These are phyloP conservation scores for Drosophila monieri DNA, from an alignment of 2,888 invertebrate species.

Conservation along the genomic window DNA sequence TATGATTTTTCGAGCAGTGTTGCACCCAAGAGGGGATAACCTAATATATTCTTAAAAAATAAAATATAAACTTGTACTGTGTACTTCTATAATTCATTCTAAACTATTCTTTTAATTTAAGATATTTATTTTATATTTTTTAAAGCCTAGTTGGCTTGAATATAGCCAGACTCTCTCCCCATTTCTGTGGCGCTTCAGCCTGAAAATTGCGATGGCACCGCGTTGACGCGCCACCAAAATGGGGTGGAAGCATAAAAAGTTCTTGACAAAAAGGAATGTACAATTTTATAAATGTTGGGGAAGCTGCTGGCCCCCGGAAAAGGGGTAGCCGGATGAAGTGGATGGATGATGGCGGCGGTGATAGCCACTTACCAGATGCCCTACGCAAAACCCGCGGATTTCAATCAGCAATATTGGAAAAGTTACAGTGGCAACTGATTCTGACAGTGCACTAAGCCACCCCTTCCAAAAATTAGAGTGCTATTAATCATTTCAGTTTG, in stretches of 20 bases:
- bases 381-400: constrained; percentile 22
- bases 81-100: neutral
- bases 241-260: constrained; percentile 41
- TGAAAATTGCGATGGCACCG: constrained; percentile 19
- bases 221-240: constrained; percentile 46
- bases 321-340: constrained; percentile 9
- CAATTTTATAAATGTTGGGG: constrained; percentile 46
- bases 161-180: neutral
- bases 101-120: neutral
- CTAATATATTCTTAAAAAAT: neutral
- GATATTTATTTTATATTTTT: neutral
- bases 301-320: constrained; percentile 17
- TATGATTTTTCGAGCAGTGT: constrained; percentile 23
- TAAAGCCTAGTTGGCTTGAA: neutral
- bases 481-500: constrained; percentile 34
- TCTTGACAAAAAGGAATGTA: constrained; percentile 42
- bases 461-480: constrained; percentile 6
- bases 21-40: neutral
- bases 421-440: constrained; percentile 30
- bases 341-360: constrained; percentile 13
- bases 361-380: constrained; percentile 42
- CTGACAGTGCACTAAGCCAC: constrained; percentile 21
- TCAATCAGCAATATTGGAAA: constrained; percentile 23
- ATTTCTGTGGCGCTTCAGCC: constrained; percentile 2
- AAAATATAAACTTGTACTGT: too few relatives aligned